Conservation (phyloP, 2,888 invertebrate species). For the Volucella inanis region DNA sequence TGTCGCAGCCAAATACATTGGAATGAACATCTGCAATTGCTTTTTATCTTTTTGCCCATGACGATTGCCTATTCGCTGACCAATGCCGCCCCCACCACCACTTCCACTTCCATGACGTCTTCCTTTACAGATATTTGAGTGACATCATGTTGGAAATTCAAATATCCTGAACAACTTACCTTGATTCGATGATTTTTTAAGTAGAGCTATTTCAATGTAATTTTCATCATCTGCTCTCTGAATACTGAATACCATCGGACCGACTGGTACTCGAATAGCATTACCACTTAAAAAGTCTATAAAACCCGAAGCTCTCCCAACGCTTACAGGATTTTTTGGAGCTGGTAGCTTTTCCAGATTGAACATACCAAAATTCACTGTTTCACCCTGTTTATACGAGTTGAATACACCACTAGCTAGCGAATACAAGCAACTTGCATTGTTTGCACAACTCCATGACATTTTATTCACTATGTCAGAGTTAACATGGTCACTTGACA, state of each 20-base stretch:
- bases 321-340: slow-evolving; percentile 75
- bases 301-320: slow-evolving; percentile 79
- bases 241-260: slow-evolving; percentile 82
- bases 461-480: slow-evolving; percentile 80
- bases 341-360: slow-evolving; percentile 84
- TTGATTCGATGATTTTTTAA: slow-evolving; percentile 80
- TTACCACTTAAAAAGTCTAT: slow-evolving; percentile 81
- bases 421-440: slow-evolving; percentile 85
- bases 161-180: slow-evolving; percentile 76
- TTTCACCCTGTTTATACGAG: slow-evolving; percentile 84
- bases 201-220: slow-evolving; percentile 82
- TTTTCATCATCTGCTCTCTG: slow-evolving; percentile 81
- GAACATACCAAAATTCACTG: slow-evolving; percentile 85
- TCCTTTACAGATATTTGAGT: slow-evolving; percentile 36
- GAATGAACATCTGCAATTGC: slow-evolving; percentile 86
- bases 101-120: slow-evolving; percentile 76
- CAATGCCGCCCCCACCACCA: slow-evolving; percentile 78
- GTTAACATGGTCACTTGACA: slow-evolving; percentile 74
- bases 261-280: slow-evolving; percentile 81
- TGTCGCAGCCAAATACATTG: slow-evolving; percentile 88
- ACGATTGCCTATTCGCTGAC: slow-evolving; percentile 77
- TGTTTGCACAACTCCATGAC: slow-evolving; percentile 85
- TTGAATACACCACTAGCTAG: slow-evolving; percentile 84
- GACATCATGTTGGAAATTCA: neutral
- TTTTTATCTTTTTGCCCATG: slow-evolving; percentile 84